These are phyloP conservation scores for Morone chrysops DNA, from an alignment of 2,113 vertebrate genomes.

Conservation along the genomic window DNA sequence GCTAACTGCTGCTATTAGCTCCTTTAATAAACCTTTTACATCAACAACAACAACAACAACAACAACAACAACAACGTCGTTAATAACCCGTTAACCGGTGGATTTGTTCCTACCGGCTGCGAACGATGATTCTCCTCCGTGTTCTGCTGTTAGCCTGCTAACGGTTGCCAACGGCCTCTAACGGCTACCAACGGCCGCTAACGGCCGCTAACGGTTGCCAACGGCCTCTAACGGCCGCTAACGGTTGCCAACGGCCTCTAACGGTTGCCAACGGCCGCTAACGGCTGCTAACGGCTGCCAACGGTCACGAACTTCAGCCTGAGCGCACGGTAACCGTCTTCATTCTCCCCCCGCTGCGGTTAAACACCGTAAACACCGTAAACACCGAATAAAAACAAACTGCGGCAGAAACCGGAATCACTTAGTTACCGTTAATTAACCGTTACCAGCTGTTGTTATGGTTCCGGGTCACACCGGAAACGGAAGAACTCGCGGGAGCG, in stretches of 20 bases:
- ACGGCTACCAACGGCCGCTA: conserved; percentile 14
- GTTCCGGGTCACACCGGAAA: conserved; percentile 56
- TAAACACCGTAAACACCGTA: not conserved
- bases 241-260: not conserved
- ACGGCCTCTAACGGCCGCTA: not conserved
- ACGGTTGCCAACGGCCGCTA: conserved; percentile 3
- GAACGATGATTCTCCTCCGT: too few relatives aligned
- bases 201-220: not conserved
- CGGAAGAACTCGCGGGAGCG: too few relatives aligned
- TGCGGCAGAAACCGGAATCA: not conserved
- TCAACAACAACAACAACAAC: too few relatives aligned
- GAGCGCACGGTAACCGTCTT: not conserved
- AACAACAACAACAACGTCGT: too few relatives aligned
- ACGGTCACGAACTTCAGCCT: not conserved
- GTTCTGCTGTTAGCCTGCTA: too few relatives aligned
- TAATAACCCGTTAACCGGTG: too few relatives aligned
- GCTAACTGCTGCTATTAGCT: too few relatives aligned
- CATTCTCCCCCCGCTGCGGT: not conserved
- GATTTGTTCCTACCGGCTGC: too few relatives aligned
- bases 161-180: not conserved
- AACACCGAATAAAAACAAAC: not conserved
- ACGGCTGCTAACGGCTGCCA: conserved; percentile 1
- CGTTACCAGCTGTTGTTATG: conserved; percentile 55
- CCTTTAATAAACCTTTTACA: too few relatives aligned
- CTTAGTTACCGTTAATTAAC: not conserved